phyloP scores from a whole-genome alignment of 2,113 vertebrate species.

The Onychostoma macrolepis region DNA sequence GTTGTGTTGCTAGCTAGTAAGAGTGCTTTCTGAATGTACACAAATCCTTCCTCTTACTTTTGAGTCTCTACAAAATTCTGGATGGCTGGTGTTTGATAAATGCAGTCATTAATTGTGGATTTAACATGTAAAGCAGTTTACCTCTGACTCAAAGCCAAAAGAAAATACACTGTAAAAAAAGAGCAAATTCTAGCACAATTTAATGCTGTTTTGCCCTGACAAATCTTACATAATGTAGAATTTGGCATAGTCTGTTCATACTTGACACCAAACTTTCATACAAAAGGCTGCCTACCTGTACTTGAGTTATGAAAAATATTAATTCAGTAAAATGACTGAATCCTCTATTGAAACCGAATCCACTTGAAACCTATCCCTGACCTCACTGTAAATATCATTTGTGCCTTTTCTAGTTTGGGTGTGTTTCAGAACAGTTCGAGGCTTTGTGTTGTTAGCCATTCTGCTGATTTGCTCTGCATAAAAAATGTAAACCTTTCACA shows the following conservation, averaged over 20 bases:
- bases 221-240: neutral
- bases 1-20: neutral
- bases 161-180: neutral
- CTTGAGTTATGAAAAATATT: neutral
- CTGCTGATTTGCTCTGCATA: conserved; percentile 28
- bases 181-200: neutral
- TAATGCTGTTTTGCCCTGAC: neutral
- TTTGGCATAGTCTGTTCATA: neutral
- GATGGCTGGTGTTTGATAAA: neutral
- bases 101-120: neutral
- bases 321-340: neutral
- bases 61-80: neutral
- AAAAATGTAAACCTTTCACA: conserved; percentile 15
- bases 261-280: neutral
- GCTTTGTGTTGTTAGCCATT: conserved; percentile 4
- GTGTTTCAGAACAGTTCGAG: conserved; percentile 16
- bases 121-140: conserved; percentile 12
- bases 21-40: neutral
- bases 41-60: neutral
- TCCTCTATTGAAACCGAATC: conserved; percentile 6
- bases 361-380: conserved; percentile 12
- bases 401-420: conserved; percentile 43
- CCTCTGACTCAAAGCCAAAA: neutral
- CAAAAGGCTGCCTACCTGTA: neutral
- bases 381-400: conserved; percentile 54